Evolutionary conservation across 2,888 invertebrate genomes (phyloP), one percentile per base, ranked within the genome.

Genomic region (Eupithecia centaureata): DNA sequence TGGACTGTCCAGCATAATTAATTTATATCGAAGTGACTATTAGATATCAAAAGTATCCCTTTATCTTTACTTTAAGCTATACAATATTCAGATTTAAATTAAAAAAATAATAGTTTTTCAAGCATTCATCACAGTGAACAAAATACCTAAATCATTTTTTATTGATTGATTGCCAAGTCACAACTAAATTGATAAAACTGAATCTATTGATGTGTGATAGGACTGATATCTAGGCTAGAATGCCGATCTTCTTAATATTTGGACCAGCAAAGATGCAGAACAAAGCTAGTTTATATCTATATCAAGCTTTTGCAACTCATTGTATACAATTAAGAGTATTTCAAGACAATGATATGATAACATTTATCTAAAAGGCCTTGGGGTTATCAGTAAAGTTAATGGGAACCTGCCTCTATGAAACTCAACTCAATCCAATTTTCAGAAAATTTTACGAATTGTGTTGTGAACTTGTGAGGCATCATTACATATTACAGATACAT

Each of bases 331-430:
- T 56, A 18, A n/a, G 28, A 56, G 54, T 28, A 56, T 38, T 56
- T 30, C 28, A 28, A n/a, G 28, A 28, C 27, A n/a, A 56, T 56
- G 54, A 56, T 56, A 56, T 28, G 28, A 56, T 56, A 56, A 28
- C 8, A 28, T 22, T 28, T 35, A 27, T 25, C 22, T 22, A 8
- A 42, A 54, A 35, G 54, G 28, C 38, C n/a, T 38, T 62, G 52
- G 54, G 65, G 65, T 65, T 65, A 65, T 65, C 65, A 61, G n/a
- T 47, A 5, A 60, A 32, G 42, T 12, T 35, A 22, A 47, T 61
- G 60, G 47, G 42, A 18, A 61, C 30, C 42, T 13, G 47, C 22
- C 42, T 61, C 28, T 47, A 52, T 62, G 33, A 27, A 62, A 62
- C 54, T 30, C 5, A n/a, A 30, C 28, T 25, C 25, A 33, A 18